phyloP scores from a whole-genome alignment of 2,113 vertebrate genomes.

The Neodon shergylaensis region DNA sequence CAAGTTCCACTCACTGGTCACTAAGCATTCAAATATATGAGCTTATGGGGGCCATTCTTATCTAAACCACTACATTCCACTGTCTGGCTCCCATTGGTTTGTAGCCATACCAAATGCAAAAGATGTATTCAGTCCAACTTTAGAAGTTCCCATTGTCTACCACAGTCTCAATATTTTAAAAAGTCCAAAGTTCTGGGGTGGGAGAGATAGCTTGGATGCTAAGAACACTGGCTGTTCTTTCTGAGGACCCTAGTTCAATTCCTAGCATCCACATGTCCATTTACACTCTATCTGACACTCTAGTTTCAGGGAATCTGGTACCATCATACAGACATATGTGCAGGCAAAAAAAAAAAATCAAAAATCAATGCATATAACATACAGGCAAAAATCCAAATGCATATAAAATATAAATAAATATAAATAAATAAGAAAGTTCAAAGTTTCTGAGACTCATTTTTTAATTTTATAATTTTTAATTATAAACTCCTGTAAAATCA shows the following conservation, averaged over 20 bases:
- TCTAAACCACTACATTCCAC: neutral
- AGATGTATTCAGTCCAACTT: neutral
- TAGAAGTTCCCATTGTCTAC: neutral
- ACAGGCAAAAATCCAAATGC: neutral
- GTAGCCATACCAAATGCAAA: neutral
- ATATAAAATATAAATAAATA: neutral
- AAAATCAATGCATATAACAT: neutral
- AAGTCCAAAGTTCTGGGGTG: neutral
- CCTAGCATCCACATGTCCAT: neutral
- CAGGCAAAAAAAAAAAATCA: neutral
- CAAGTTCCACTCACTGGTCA: neutral
- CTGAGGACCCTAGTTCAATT: neutral
- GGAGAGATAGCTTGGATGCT: neutral
- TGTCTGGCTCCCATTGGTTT: neutral
- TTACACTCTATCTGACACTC: neutral
- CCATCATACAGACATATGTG: neutral
- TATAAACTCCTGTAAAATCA: neutral
- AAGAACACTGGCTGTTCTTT: neutral
- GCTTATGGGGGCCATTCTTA: neutral
- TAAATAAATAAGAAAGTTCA: neutral
- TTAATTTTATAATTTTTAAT: neutral
- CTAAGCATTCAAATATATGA: neutral
- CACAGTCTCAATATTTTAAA: no score
- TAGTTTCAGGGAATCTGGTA: neutral
- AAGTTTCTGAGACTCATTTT: neutral